phyloP scores from a whole-genome alignment of 2,888 invertebrate species.

The Callyntrura guangdongensis region DNA sequence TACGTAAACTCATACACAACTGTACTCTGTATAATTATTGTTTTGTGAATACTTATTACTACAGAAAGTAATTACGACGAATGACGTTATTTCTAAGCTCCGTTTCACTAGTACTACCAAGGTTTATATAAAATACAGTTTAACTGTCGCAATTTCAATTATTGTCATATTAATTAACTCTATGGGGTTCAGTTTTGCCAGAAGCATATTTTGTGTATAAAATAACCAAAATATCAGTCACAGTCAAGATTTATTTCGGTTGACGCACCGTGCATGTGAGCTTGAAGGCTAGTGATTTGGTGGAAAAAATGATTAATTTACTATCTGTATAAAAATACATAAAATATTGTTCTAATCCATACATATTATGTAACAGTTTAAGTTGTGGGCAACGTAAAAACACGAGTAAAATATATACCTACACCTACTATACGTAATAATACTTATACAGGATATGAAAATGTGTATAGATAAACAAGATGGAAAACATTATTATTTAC shows the following conservation, averaged over 20 bases:
- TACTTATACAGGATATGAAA: neutral
- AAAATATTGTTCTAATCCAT: neutral
- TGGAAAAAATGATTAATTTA: constrained; percentile 61
- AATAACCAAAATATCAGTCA: constrained; percentile 59
- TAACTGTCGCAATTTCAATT: constrained; percentile 68
- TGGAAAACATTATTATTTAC: neutral
- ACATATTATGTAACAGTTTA: constrained; percentile 20
- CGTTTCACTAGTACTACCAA: constrained; percentile 66
- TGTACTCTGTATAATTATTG: neutral
- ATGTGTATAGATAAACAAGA: constrained; percentile 50
- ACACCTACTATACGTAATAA: constrained; percentile 33
- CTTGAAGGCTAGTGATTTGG: constrained; percentile 78
- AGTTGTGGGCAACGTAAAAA: constrained; percentile 57
- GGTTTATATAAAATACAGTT: constrained; percentile 19
- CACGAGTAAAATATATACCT: constrained; percentile 42
- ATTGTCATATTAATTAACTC: constrained; percentile 62
- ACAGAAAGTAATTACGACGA: constrained; percentile 50
- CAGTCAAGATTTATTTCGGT: constrained; percentile 75
- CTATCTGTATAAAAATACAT: constrained; percentile 27
- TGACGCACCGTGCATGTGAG: constrained; percentile 75
- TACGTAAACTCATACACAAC: neutral
- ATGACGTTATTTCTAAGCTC: constrained; percentile 59
- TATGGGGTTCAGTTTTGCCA: constrained; percentile 79
- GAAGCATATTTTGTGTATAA: constrained; percentile 76
- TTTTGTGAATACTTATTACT: constrained; percentile 11